Base-by-base conservation (phyloP, 1,140 invertebrate genomes). In the Oscheius sp. region DNA sequence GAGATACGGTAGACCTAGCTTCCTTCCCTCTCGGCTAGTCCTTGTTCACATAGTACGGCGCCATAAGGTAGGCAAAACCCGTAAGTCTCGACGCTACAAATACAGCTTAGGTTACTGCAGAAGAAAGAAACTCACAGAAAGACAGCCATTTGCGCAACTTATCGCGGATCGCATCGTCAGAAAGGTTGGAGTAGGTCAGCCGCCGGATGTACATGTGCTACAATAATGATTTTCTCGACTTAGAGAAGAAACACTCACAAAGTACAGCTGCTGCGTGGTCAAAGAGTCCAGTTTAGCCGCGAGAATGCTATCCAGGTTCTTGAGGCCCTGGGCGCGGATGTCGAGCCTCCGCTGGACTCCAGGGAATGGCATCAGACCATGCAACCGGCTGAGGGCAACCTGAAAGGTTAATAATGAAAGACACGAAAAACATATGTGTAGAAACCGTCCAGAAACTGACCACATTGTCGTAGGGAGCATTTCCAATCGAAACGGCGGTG, bases 191-290 rank as follows among this genome's bases (percentile, higher is more conserved):
- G 31, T 36, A 63, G 18, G 32, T 42, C 32, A 77, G 29, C 29
- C 68, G 70, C 7, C 75, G 75, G 58, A 77, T 59, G 59, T 76
- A 79, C 42, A 77, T 52, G 38, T 77, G 77, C 75, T 77, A 45
- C 26, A 77, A 74, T 73, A 28, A 31, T 18, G 20, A 29, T 3
- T 10, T 69, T 32, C n/a, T n/a, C 4, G 52, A 10, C 4, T 32
- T 4, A 31, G 75, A 68, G 20, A 31, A 26, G 34, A 35, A 38
- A 42, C 23, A 42, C 28, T 70, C 20, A 76, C 74, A 49, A 36
- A 75, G 35, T 76, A 76, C 20, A 76, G 76, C 36, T 76, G 73
- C 10, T 70, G 61, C 20, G 36, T 26, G 18, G 49, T 13, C 23
- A 55, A 55, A 7, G 7, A 7, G 28, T 42, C 38, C 74, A 76